These are phyloP conservation scores for Lepilemur ruficaudatus DNA, from an alignment of 2,797 vertebrate species.

Conservation along the genomic window DNA sequence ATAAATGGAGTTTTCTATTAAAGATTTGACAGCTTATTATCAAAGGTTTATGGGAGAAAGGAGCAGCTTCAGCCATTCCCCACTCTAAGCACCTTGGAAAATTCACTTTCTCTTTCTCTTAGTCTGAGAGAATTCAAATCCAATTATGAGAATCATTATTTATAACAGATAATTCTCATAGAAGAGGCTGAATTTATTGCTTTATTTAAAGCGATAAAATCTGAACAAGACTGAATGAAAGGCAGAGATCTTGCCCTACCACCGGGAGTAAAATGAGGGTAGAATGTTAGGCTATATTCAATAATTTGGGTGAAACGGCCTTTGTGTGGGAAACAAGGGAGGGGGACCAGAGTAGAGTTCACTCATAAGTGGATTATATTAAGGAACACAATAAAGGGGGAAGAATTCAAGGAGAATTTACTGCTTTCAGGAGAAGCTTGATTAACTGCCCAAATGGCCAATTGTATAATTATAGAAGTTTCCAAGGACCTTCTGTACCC, in stretches of 20 bases:
- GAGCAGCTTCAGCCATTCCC: not conserved
- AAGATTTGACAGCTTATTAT: not conserved
- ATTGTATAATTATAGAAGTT: not conserved
- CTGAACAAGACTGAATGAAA: not conserved
- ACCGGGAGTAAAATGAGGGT: not conserved
- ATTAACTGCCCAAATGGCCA: not conserved
- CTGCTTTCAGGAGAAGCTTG: not conserved
- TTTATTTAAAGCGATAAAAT: slow-evolving; percentile 24
- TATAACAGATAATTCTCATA: not conserved
- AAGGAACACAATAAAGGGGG: not conserved
- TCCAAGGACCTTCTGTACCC: not conserved
- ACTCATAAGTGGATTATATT: not conserved
- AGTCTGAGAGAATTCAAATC: not conserved
- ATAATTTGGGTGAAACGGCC: not conserved
- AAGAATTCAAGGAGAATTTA: not conserved
- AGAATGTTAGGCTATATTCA: not conserved
- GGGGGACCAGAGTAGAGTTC: not conserved
- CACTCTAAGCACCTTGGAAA: not conserved
- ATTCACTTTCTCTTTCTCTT: not conserved
- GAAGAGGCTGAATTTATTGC: not conserved
- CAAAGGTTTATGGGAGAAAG: not conserved
- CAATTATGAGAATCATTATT: not conserved
- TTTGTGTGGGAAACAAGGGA: not conserved
- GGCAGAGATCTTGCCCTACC: not conserved
- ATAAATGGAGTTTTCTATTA: not conserved